Percentiles rank a stretch among this genome's conserved stretches.
These are phyloP conservation scores for Campylomormyrus tamandua DNA, from an alignment of 2,113 vertebrate species.

Conservation along the genomic window DNA sequence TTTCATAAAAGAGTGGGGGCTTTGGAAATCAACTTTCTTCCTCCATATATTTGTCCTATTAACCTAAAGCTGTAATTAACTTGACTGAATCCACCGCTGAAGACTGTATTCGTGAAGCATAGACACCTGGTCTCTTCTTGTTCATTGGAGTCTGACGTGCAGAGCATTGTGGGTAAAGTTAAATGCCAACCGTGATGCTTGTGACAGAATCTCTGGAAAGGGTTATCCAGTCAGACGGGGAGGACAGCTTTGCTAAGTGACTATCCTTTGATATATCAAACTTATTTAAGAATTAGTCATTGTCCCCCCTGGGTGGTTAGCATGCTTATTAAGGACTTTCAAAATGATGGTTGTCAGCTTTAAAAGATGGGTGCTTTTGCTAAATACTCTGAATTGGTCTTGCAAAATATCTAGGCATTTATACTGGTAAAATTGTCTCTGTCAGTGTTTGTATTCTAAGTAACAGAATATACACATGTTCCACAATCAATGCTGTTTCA, in stretches of 20 bases:
- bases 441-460: not conserved
- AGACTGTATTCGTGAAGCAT: not conserved
- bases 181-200: not conserved
- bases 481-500: not conserved
- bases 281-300: not conserved
- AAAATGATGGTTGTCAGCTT: not conserved
- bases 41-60: not conserved
- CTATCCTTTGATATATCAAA: not conserved
- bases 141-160: not conserved
- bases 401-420: not conserved
- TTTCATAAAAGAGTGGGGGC: not conserved
- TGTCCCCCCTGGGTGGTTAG: not conserved
- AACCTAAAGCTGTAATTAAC: slow-evolving; percentile 11
- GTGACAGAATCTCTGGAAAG: not conserved
- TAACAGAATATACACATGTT: not conserved
- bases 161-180: not conserved
- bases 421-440: not conserved
- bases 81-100: not conserved
- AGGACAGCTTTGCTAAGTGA: not conserved
- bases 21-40: not conserved
- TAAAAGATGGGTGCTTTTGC: not conserved
- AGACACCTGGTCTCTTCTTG: not conserved
- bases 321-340: not conserved
- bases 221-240: not conserved
- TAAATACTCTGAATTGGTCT: not conserved